Evolutionary conservation across 2,113 vertebrate species (phyloP).

Genomic region (Eclectus roratus): DNA sequence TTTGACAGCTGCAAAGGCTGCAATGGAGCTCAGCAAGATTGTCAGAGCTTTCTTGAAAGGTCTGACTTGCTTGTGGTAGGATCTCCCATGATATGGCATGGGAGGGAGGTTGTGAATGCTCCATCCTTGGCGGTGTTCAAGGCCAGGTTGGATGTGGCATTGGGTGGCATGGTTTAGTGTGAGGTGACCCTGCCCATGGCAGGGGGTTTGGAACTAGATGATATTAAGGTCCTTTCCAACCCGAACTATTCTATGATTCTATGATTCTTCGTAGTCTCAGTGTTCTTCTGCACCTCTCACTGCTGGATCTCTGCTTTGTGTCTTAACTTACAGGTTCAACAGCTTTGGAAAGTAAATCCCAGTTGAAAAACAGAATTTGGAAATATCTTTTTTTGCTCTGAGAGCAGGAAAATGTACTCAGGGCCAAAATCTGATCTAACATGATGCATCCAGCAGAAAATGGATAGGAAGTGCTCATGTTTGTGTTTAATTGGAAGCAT

Average conservation of each 20-base stretch:
- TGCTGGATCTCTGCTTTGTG: background rate
- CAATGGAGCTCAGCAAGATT: background rate
- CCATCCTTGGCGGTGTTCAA: no score
- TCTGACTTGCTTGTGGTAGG: background rate
- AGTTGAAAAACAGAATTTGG: slow-evolving; percentile 18
- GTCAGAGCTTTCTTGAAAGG: background rate
- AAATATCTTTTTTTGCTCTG: background rate
- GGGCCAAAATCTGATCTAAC: background rate
- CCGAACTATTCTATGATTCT: no score
- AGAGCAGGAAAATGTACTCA: background rate
- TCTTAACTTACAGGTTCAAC: background rate
- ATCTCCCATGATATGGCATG: accelerated
- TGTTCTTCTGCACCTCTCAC: background rate
- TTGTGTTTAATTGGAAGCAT: slow-evolving; percentile 1
- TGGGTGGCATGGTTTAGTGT: no score
- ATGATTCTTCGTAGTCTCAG: background rate
- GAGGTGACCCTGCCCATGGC: no score
- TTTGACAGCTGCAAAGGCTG: background rate
- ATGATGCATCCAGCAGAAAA: background rate
- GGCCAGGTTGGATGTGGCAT: no score
- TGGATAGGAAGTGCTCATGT: background rate
- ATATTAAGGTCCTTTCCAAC: no score
- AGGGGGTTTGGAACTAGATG: no score
- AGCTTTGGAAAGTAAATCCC: slow-evolving; percentile 19
- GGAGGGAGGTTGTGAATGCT: no score